phyloP scores from a whole-genome alignment of 1,140 invertebrate species.

The Papilio machaon region DNA sequence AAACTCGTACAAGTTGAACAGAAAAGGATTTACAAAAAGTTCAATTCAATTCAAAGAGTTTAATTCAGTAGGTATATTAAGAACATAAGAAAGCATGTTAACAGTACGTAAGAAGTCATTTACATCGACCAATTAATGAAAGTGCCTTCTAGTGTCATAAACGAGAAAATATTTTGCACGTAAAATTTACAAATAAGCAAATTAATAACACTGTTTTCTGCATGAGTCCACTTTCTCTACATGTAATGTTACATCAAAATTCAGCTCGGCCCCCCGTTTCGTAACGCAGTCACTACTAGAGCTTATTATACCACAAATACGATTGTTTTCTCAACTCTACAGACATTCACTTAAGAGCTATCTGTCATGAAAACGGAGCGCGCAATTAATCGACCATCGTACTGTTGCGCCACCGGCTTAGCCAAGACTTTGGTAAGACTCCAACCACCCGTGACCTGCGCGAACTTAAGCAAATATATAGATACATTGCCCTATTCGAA shows the following conservation, averaged over 20 bases:
- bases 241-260: conserved; percentile 23
- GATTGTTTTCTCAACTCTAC: conserved; percentile 52
- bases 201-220: conserved; percentile 8
- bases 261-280: conserved; percentile 30
- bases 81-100: not conserved
- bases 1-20: not conserved
- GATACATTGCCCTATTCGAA: conserved; percentile 44
- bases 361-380: conserved; percentile 57
- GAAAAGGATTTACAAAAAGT: not conserved
- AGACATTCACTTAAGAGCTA: conserved; percentile 49
- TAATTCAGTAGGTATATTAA: not conserved
- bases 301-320: conserved; percentile 40
- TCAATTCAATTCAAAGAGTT: not conserved
- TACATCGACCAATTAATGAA: not conserved
- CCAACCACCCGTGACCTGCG: conserved; percentile 48
- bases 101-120: too few relatives aligned
- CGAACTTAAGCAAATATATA: conserved; percentile 46
- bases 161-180: not conserved
- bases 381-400: conserved; percentile 64
- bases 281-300: conserved; percentile 39
- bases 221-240: conserved; percentile 6
- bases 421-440: conserved; percentile 46
- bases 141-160: not conserved
- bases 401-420: conserved; percentile 55
- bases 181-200: not conserved